phyloP scores from a whole-genome alignment of 2,888 invertebrate genomes.

The Synergus gifuensis region DNA sequence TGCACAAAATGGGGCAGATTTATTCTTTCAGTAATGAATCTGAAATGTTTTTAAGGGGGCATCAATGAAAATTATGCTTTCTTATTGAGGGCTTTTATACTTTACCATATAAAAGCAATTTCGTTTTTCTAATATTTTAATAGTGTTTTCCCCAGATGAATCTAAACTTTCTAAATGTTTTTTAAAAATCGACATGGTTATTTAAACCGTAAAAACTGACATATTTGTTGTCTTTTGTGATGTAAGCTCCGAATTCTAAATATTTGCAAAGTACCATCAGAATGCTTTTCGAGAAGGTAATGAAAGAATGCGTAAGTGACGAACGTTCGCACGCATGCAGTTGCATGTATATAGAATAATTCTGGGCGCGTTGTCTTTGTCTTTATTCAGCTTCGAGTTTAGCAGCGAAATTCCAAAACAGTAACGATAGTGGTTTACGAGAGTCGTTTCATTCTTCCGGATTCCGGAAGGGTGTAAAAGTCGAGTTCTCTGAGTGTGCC shows the following conservation, averaged over 20 bases:
- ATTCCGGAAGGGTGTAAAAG: slow-evolving; percentile 19
- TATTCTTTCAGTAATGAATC: background rate
- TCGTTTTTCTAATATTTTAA: too few relatives aligned
- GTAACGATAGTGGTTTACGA: slow-evolving; percentile 39
- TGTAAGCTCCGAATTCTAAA: background rate
- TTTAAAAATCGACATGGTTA: background rate
- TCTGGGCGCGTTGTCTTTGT: slow-evolving; percentile 17
- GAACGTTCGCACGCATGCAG: slow-evolving; percentile 16
- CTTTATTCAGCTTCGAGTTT: slow-evolving; percentile 19
- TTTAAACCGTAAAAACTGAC: background rate
- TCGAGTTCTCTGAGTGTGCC: slow-evolving; percentile 5
- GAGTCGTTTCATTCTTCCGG: slow-evolving; percentile 42
- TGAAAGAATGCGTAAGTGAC: slow-evolving; percentile 31
- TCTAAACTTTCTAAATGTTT: background rate
- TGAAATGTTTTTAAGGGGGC: too few relatives aligned
- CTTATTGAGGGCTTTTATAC: too few relatives aligned
- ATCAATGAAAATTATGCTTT: too few relatives aligned
- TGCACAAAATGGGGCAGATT: too few relatives aligned
- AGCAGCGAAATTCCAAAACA: slow-evolving; percentile 37
- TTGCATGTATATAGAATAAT: background rate
- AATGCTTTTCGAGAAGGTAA: slow-evolving; percentile 28
- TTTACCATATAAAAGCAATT: too few relatives aligned
- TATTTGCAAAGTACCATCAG: slow-evolving; percentile 12
- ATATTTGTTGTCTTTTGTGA: background rate
- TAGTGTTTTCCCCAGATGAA: background rate